These are phyloP conservation scores for Xiphydria camelus DNA, from an alignment of 2,888 invertebrate species.

Conservation along the genomic window DNA sequence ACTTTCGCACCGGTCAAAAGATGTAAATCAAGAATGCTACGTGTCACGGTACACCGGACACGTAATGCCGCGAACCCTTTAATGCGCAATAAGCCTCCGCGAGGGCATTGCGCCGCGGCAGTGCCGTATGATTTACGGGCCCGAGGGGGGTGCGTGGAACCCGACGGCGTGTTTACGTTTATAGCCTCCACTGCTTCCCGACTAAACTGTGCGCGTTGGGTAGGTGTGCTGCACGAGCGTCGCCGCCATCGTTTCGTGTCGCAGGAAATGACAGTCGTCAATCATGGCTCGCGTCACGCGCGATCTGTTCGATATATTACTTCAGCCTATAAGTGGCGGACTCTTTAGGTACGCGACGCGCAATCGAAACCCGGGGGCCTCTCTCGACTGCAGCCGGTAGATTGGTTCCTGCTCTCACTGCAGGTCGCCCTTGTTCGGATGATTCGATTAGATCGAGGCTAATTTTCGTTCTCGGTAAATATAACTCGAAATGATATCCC, in stretches of 20 bases:
- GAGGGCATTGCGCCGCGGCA: constrained; percentile 12
- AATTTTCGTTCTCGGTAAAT: too few relatives aligned
- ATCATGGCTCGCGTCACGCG: constrained; percentile 27
- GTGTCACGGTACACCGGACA: constrained; percentile 24
- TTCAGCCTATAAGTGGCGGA: not conserved
- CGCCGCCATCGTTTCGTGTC: constrained; percentile 29
- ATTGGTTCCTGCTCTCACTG: too few relatives aligned
- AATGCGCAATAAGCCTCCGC: constrained; percentile 27
- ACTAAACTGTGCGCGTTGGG: not conserved
- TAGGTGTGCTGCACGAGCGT: constrained; percentile 4
- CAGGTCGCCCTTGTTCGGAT: too few relatives aligned
- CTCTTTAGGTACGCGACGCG: constrained; percentile 2
- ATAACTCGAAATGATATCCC: too few relatives aligned
- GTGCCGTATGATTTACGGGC: constrained; percentile 27
- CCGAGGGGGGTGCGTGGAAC: constrained; percentile 16
- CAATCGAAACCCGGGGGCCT: constrained; percentile 3
- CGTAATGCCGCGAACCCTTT: constrained; percentile 25
- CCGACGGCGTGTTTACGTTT: constrained; percentile 28
- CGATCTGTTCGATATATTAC: not conserved
- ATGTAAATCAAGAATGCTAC: constrained; percentile 25
- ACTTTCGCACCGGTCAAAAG: constrained; percentile 12
- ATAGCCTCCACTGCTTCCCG: constrained; percentile 16
- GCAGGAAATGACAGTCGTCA: constrained; percentile 35
- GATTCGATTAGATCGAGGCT: too few relatives aligned
- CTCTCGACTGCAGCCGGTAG: too few relatives aligned